These are phyloP conservation scores for Psephotus haematonotus DNA, from an alignment of 2,113 vertebrate species.

Conservation along the genomic window DNA sequence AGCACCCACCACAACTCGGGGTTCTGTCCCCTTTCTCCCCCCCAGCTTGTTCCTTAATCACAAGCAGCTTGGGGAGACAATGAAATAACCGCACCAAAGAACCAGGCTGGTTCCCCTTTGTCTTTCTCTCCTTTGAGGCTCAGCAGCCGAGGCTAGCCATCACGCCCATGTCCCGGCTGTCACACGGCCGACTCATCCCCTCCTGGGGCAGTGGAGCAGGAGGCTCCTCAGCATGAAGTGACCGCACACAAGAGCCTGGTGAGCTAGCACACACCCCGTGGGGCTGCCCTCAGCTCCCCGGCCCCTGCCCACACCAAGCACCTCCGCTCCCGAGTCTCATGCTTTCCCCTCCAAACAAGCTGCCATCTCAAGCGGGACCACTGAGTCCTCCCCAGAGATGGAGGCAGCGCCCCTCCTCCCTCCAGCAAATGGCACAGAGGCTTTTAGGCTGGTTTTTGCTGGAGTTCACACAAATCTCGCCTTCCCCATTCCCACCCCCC, in stretches of 20 bases:
- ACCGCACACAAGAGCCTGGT: rapidly evolving
- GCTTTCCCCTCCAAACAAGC: not conserved
- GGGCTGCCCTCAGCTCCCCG: rapidly evolving
- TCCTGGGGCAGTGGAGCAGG: rapidly evolving
- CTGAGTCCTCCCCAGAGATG: not conserved
- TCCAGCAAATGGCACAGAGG: slow-evolving; percentile 21
- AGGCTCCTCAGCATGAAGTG: not conserved
- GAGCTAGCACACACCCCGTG: rapidly evolving
- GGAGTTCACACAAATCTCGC: slow-evolving; percentile 56
- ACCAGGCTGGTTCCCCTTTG: not conserved
- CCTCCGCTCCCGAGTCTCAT: not conserved
- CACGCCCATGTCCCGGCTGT: rapidly evolving
- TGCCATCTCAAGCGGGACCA: not conserved
- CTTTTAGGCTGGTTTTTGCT: slow-evolving; percentile 7
- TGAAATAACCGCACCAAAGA: slow-evolving; percentile 64
- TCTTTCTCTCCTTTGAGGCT: not conserved
- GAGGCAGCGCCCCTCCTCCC: slow-evolving; percentile 18
- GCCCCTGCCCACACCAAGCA: not conserved
- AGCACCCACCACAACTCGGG: not conserved
- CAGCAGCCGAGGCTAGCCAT: not conserved
- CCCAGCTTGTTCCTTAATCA: slow-evolving; percentile 50
- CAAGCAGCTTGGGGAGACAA: slow-evolving; percentile 66
- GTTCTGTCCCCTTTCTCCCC: not conserved
- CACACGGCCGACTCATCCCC: not conserved
- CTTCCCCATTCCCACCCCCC: not conserved